Percentiles rank a stretch among this genome's conserved stretches.
phyloP scores from a whole-genome alignment of 2,797 vertebrate genomes.

The Limnodromus scolopaceus region DNA sequence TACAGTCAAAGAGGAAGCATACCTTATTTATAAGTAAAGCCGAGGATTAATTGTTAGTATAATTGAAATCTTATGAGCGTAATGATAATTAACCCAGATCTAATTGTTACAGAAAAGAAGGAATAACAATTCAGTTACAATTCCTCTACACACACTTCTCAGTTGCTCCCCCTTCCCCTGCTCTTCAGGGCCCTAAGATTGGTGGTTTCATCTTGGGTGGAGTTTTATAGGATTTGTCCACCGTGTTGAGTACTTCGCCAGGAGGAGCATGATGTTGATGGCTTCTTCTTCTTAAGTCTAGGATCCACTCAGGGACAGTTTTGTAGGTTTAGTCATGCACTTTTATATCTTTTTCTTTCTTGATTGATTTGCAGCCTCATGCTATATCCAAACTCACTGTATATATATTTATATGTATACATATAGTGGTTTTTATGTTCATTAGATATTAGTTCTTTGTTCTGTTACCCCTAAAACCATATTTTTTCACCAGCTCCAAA shows the following conservation, averaged over 20 bases:
- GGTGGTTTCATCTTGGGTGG: background rate
- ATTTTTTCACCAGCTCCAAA: background rate
- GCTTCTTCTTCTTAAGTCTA: background rate
- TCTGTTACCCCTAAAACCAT: background rate
- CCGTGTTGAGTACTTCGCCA: background rate
- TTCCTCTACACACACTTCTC: background rate
- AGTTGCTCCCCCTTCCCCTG: background rate
- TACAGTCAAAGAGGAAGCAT: background rate
- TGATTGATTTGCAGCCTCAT: background rate
- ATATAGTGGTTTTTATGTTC: no score
- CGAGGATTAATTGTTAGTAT: background rate
- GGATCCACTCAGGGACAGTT: background rate
- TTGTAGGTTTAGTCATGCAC: background rate
- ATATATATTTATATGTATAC: no score
- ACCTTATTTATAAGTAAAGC: background rate
- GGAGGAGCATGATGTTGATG: background rate
- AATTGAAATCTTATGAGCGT: background rate
- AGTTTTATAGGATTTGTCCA: background rate
- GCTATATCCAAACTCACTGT: background rate
- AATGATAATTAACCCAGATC: background rate
- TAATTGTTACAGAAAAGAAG: background rate
- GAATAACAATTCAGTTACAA: background rate
- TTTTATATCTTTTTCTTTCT: background rate
- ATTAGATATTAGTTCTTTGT: background rate
- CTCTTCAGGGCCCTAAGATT: background rate